Conservation (phyloP, 2,113 vertebrate species). For the Indicator indicator region DNA sequence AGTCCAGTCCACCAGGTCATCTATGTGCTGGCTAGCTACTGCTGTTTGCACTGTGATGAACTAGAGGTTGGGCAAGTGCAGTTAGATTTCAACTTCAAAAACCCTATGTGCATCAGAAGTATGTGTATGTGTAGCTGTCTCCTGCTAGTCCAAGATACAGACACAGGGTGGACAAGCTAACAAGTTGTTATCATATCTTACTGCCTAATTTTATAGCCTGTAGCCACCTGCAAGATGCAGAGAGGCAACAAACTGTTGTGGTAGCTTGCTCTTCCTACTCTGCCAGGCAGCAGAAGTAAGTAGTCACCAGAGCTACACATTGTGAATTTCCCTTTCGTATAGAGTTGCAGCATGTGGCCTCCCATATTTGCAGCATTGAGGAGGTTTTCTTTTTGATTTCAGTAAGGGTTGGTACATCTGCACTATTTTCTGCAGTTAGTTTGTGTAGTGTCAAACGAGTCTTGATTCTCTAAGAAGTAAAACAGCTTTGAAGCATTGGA, state of each 20-base stretch:
- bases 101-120: background rate
- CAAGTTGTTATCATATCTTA: background rate
- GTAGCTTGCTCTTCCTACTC: background rate
- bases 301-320: background rate
- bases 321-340: background rate
- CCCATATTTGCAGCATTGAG: background rate
- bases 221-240: background rate
- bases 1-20: background rate
- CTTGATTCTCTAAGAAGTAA: background rate
- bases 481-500: background rate
- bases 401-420: accelerated
- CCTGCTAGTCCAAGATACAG: background rate
- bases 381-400: background rate
- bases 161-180: background rate
- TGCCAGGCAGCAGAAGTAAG: background rate
- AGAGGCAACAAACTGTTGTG: background rate
- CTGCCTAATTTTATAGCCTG: background rate
- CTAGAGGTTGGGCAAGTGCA: background rate
- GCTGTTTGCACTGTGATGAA: background rate
- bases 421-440: background rate
- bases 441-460: background rate
- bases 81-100: background rate
- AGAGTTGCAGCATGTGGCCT: background rate
- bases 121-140: background rate
- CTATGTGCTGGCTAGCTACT: background rate